phyloP scores from a whole-genome alignment of 1,140 invertebrate genomes.

The Drosophila subpulchrella region DNA sequence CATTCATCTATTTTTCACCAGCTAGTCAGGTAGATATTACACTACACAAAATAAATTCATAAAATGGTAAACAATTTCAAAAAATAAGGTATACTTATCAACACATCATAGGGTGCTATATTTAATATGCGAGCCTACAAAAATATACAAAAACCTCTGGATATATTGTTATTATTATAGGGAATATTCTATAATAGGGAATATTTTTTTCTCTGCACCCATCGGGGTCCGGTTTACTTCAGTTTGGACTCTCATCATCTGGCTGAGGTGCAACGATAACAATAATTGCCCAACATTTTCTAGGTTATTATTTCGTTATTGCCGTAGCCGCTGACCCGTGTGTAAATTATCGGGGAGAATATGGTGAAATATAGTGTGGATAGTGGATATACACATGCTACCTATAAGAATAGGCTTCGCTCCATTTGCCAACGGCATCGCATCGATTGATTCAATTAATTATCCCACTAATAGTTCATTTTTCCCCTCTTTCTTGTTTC shows the following conservation, averaged over 20 bases:
- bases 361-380: constrained; percentile 2
- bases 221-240: constrained; percentile 17
- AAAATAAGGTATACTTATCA: not conserved
- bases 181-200: too few relatives aligned
- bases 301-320: constrained; percentile 25
- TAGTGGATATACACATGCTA: not conserved
- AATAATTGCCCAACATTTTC: constrained; percentile 49
- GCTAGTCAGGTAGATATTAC: constrained; percentile 17
- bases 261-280: constrained; percentile 39
- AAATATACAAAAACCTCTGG: too few relatives aligned
- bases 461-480: constrained; percentile 62
- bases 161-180: too few relatives aligned
- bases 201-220: not conserved
- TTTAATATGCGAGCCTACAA: too few relatives aligned
- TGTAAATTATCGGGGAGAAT: constrained; percentile 17
- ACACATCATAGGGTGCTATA: too few relatives aligned
- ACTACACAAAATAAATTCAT: not conserved
- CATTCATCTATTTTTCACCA: constrained; percentile 23
- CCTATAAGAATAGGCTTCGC: constrained; percentile 21
- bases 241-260: constrained; percentile 27
- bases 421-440: constrained; percentile 52
- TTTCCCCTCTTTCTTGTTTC: constrained; percentile 11
- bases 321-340: constrained; percentile 20
- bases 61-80: not conserved
- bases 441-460: constrained; percentile 78